Percentiles rank a stretch among this genome's conserved stretches.
Evolutionary conservation across 23 tunicate species (phyloP).

Genomic region (Styela plicata): DNA sequence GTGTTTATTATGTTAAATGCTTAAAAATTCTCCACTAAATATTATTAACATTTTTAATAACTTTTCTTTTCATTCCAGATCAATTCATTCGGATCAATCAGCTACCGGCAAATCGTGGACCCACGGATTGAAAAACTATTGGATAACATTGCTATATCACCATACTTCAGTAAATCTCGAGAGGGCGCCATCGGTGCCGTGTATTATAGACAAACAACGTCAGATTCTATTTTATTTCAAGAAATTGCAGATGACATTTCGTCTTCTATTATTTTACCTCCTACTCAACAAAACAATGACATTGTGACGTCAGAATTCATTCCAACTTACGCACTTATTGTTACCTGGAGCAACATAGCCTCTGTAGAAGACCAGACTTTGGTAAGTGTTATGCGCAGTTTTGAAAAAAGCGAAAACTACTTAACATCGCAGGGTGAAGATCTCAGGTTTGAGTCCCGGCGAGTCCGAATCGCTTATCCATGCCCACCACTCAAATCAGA

Average conservation of each 20-base stretch:
- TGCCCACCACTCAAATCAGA: too few species aligned
- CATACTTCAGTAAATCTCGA: slow-evolving; percentile 24
- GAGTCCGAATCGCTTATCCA: too few species aligned
- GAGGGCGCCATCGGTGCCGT: slow-evolving; percentile 23
- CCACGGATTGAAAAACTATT: background rate
- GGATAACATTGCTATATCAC: slow-evolving; percentile 43
- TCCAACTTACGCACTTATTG: slow-evolving; percentile 31
- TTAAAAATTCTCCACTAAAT: too few species aligned
- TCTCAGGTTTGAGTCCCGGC: too few species aligned
- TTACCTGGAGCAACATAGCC: slow-evolving; percentile 40
- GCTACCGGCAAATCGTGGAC: background rate
- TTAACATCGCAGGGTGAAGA: too few species aligned
- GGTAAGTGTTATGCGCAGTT: too few species aligned
- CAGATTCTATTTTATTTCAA: slow-evolving; percentile 1
- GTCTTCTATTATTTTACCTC: slow-evolving; percentile 6
- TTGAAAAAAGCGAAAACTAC: too few species aligned
- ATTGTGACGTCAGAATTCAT: background rate
- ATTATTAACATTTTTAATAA: too few species aligned
- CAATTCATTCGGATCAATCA: slow-evolving; percentile 34
- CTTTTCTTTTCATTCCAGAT: slow-evolving; percentile 45
- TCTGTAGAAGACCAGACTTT: slow-evolving; percentile 14
- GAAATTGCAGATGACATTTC: slow-evolving; percentile 23
- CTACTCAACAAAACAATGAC: slow-evolving; percentile 4
- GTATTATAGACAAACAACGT: slow-evolving; percentile 29
- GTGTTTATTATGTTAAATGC: too few species aligned